phyloP scores from a whole-genome alignment of 2,888 invertebrate species.

The Dryococelus australis region DNA sequence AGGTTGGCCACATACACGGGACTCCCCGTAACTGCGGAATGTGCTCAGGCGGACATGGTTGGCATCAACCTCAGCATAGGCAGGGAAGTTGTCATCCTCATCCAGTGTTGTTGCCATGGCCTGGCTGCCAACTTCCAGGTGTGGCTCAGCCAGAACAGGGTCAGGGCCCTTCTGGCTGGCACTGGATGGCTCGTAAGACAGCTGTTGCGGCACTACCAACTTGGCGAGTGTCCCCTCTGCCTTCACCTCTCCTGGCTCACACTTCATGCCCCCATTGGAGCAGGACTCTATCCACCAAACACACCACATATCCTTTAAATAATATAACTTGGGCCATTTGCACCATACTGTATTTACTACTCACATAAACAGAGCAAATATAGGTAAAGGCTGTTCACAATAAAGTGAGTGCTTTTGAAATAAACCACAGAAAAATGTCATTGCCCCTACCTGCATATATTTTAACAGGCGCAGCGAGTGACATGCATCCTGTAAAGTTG shows the following conservation, averaged over 20 bases:
- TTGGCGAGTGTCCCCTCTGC: background rate
- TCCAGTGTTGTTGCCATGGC: slow-evolving; percentile 24
- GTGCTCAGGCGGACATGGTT: slow-evolving; percentile 48
- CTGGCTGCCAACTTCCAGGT: slow-evolving; percentile 25
- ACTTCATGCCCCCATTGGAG: slow-evolving; percentile 68
- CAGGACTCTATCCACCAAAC: slow-evolving; percentile 62
- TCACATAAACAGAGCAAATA: too few relatives aligned
- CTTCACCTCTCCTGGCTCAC: slow-evolving; percentile 4
- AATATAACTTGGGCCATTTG: background rate
- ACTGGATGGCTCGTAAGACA: background rate
- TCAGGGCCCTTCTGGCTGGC: background rate
- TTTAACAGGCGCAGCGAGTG: too few relatives aligned
- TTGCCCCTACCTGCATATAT: too few relatives aligned
- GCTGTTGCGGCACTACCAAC: background rate
- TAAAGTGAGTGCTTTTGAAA: too few relatives aligned
- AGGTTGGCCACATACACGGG: slow-evolving; percentile 68
- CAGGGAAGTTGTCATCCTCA: slow-evolving; percentile 56
- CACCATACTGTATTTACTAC: too few relatives aligned
- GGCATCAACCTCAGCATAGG: slow-evolving; percentile 74
- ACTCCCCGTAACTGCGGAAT: slow-evolving; percentile 48
- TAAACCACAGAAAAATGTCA: too few relatives aligned
- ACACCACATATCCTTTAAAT: background rate
- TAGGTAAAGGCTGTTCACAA: too few relatives aligned
- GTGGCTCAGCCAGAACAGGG: slow-evolving; percentile 50
- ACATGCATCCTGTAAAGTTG: too few relatives aligned